phyloP scores from a whole-genome alignment of 2,888 invertebrate species.

The Amblyjoppa proteus region DNA sequence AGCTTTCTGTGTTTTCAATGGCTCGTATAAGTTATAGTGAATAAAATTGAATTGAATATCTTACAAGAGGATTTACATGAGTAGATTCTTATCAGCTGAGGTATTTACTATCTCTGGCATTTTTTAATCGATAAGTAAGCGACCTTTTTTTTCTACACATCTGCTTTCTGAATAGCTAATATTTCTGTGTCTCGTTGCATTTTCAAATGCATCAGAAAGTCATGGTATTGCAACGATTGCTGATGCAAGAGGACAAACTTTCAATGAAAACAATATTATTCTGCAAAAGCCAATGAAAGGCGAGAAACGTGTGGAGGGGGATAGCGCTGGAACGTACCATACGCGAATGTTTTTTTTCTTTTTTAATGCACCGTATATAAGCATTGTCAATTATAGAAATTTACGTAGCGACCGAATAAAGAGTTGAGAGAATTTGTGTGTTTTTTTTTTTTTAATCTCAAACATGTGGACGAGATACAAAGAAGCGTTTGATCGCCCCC shows the following conservation, averaged over 20 bases:
- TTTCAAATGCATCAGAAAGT: neutral
- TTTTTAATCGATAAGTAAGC: neutral
- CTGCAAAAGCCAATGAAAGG: slow-evolving; percentile 6
- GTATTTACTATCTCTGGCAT: slow-evolving; percentile 5
- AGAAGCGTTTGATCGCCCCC: neutral
- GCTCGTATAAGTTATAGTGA: no score
- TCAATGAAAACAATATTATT: slow-evolving; percentile 22
- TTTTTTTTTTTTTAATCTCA: neutral
- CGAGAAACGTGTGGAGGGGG: slow-evolving; percentile 19
- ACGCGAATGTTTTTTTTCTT: neutral
- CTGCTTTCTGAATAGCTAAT: neutral
- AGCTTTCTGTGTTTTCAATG: no score
- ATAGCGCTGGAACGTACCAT: neutral
- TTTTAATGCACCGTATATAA: neutral
- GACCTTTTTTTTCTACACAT: neutral
- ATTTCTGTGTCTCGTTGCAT: neutral
- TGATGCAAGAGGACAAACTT: slow-evolving; percentile 54
- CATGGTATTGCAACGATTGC: slow-evolving; percentile 17
- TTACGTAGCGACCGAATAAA: neutral
- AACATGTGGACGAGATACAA: neutral
- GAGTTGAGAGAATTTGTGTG: neutral
- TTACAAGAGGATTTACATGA: neutral
- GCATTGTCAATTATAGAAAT: neutral
- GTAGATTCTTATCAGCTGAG: no score
- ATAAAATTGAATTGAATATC: neutral